Percentiles rank a stretch among this genome's conserved stretches.
phyloP scores from a whole-genome alignment of 2,113 vertebrate species.

The Muntiacus reevesi region DNA sequence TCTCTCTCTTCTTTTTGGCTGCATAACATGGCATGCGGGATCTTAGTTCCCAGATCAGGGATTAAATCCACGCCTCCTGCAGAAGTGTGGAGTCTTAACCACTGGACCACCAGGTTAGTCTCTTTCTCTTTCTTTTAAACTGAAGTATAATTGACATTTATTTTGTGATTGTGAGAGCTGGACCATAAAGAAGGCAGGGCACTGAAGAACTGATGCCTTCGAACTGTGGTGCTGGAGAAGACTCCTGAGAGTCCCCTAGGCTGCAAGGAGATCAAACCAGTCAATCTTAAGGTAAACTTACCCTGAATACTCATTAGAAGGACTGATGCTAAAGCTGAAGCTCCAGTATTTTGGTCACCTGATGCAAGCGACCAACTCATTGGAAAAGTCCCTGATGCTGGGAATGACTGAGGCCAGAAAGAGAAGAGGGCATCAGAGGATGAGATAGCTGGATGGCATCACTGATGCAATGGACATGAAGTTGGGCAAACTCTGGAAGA shows the following conservation, averaged over 20 bases:
- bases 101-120: not conserved
- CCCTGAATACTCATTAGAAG: not conserved
- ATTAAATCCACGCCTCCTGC: not conserved
- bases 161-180: not conserved
- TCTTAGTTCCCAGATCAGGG: not conserved
- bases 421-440: not conserved
- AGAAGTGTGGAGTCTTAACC: not conserved
- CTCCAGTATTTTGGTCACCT: not conserved
- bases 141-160: not conserved
- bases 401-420: not conserved
- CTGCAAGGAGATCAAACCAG: not conserved
- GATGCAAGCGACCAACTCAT: rapidly evolving
- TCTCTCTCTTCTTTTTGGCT: not conserved
- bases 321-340: not conserved
- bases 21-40: not conserved
- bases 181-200: not conserved
- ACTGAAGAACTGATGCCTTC: not conserved
- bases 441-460: not conserved
- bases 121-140: not conserved
- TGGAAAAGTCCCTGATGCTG: not conserved
- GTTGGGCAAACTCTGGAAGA: not conserved
- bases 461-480: not conserved
- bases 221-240: not conserved
- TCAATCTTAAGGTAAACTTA: not conserved
- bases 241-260: not conserved